Conservation (phyloP, 2,888 invertebrate species). For the Eilema sororculum region DNA sequence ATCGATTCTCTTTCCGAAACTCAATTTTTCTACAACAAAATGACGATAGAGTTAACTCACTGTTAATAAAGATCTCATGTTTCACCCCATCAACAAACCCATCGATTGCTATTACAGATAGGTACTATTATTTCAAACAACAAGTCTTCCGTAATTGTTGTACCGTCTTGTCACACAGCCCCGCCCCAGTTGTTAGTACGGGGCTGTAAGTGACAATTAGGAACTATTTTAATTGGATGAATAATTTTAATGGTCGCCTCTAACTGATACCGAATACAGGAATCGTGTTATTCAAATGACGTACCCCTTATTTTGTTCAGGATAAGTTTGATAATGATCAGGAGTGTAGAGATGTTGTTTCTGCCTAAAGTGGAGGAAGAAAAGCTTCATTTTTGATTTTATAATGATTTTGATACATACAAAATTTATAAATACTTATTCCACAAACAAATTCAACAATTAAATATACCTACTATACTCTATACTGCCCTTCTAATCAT, state of each 20-base stretch:
- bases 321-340: neutral
- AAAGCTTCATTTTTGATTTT: neutral
- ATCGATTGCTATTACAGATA: neutral
- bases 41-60: neutral
- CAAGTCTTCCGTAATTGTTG: neutral
- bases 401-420: too few species aligned
- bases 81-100: neutral
- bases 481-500: too few species aligned
- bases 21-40: neutral
- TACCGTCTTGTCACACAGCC: neutral
- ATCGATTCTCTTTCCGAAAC: neutral
- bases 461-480: too few species aligned
- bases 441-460: too few species aligned
- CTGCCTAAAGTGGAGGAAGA: neutral
- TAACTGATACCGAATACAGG: neutral
- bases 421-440: too few species aligned
- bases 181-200: neutral
- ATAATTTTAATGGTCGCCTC: constrained; percentile 8
- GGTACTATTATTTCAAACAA: constrained; percentile 4
- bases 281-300: neutral
- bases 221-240: constrained; percentile 18
- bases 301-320: neutral
- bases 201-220: constrained; percentile 6
- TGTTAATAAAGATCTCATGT: neutral
- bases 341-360: neutral